phyloP scores from a whole-genome alignment of 2,113 vertebrate genomes.

The Ammospiza caudacuta region DNA sequence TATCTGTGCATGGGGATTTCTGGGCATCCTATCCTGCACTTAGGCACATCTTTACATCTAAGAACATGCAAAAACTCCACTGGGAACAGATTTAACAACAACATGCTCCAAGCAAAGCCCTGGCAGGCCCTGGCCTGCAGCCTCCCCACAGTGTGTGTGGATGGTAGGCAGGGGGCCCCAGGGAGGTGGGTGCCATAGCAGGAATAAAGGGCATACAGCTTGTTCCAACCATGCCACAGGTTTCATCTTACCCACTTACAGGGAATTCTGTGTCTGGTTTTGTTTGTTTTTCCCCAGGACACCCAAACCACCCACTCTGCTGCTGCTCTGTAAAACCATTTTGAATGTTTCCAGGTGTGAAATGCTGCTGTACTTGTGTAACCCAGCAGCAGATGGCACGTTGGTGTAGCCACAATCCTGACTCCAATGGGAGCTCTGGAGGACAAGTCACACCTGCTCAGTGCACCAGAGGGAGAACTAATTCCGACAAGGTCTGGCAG shows the following conservation, averaged over 20 bases:
- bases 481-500: not conserved
- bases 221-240: not conserved
- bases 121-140: not conserved
- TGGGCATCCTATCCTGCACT: not conserved
- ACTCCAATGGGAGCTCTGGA: not conserved
- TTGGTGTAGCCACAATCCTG: not conserved
- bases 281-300: not conserved
- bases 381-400: not conserved
- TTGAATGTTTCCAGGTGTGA: not conserved
- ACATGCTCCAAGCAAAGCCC: not conserved
- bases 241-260: not conserved
- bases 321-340: not conserved
- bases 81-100: not conserved
- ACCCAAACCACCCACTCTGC: not conserved
- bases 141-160: not conserved
- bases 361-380: not conserved
- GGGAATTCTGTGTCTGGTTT: not conserved
- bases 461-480: not conserved
- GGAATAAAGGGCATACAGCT: not conserved
- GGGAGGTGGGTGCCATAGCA: not conserved
- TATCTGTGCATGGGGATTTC: not conserved
- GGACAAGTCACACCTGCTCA: conserved; percentile 41
- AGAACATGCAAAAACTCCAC: conserved; percentile 1
- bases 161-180: not conserved
- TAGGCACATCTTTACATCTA: not conserved